Evolutionary conservation across 2,888 invertebrate species (phyloP).

Genomic region (Minunthozetes semirufus): DNA sequence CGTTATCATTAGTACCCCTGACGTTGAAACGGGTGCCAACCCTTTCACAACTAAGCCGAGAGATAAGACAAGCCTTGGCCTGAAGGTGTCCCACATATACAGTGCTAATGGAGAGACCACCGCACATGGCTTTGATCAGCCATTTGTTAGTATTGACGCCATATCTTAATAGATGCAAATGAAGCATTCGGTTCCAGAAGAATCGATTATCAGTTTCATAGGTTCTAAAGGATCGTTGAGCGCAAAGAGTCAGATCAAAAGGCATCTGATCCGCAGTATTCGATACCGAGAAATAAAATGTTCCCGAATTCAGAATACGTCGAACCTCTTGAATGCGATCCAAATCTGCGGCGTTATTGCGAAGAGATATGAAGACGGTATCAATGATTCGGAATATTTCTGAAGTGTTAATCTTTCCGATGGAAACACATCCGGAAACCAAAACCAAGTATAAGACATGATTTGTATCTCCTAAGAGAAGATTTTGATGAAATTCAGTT

Average conservation of each 20-base stretch:
- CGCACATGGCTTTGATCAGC: slow-evolving; percentile 93
- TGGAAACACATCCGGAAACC: slow-evolving; percentile 90
- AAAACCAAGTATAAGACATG: slow-evolving; percentile 75
- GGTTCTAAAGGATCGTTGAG: slow-evolving; percentile 76
- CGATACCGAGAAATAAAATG: slow-evolving; percentile 92
- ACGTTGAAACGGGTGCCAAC: slow-evolving; percentile 98
- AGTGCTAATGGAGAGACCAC: slow-evolving; percentile 92
- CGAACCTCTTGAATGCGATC: slow-evolving; percentile 50
- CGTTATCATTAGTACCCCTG: slow-evolving; percentile 97
- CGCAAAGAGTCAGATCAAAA: slow-evolving; percentile 90
- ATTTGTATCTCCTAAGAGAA: slow-evolving; percentile 23
- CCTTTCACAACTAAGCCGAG: slow-evolving; percentile 90
- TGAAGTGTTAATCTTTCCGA: slow-evolving; percentile 87
- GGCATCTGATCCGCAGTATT: slow-evolving; percentile 43
- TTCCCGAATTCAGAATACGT: slow-evolving; percentile 82
- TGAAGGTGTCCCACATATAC: slow-evolving; percentile 95
- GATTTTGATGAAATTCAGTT: background rate
- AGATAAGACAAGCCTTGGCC: slow-evolving; percentile 89
- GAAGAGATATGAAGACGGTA: slow-evolving; percentile 77
- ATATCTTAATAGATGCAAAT: slow-evolving; percentile 82
- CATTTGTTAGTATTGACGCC: slow-evolving; percentile 83
- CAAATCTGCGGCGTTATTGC: slow-evolving; percentile 48
- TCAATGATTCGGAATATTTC: slow-evolving; percentile 93
- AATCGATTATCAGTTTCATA: slow-evolving; percentile 84
- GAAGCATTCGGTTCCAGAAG: slow-evolving; percentile 96